Percentiles rank a stretch among this genome's conserved stretches.
Evolutionary conservation across 2,888 invertebrate species (phyloP).

Genomic region (Eledone cirrhosa): DNA sequence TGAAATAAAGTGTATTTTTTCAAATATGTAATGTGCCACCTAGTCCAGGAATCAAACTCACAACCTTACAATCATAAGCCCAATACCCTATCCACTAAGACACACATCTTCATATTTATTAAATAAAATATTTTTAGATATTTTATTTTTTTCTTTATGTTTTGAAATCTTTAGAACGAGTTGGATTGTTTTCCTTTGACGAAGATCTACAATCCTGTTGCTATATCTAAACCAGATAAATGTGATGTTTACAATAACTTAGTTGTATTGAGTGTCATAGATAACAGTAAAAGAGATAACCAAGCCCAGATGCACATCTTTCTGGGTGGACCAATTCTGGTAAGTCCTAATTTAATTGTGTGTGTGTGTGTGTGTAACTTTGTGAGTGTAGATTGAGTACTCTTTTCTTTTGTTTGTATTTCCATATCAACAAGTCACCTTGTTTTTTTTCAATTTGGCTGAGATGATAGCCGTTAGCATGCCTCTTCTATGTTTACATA

Average conservation of each 20-base stretch:
- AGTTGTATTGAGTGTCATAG: conserved; percentile 92
- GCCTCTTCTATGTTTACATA: neutral
- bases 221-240: conserved; percentile 94
- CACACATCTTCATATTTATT: too few relatives aligned
- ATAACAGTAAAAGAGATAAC: conserved; percentile 63
- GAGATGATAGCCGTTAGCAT: too few relatives aligned
- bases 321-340: conserved; percentile 74
- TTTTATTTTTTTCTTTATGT: too few relatives aligned
- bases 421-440: neutral
- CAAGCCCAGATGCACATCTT: conserved; percentile 93
- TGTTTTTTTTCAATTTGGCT: neutral
- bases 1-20: too few relatives aligned
- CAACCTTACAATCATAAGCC: too few relatives aligned
- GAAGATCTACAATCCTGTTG: conserved; percentile 93
- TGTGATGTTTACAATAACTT: conserved; percentile 99
- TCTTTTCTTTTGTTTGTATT: neutral
- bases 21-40: too few relatives aligned
- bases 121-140: too few relatives aligned
- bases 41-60: too few relatives aligned
- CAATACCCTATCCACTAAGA: too few relatives aligned
- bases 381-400: neutral
- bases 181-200: conserved; percentile 96
- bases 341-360: conserved; percentile 46
- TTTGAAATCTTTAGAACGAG: conserved; percentile 76
- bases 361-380: too few relatives aligned